A percentile compares a stretch with the other conserved stretches of the same genome.
phyloP scores from a whole-genome alignment of 2,888 invertebrate genomes.

The Ptilodon capucinus region DNA sequence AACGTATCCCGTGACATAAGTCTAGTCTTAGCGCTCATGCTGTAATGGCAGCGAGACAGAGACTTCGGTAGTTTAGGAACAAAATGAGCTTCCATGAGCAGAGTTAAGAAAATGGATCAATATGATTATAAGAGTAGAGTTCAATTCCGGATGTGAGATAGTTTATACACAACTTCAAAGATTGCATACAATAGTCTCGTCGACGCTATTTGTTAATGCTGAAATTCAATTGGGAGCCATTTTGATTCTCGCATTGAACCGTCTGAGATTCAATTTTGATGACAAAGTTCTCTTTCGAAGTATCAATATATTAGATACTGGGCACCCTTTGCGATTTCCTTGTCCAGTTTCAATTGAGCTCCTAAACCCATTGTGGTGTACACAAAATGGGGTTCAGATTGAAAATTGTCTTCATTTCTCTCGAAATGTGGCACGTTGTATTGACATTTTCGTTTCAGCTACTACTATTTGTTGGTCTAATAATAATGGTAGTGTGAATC shows the following conservation, averaged over 20 bases:
- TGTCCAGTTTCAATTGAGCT: constrained; percentile 14
- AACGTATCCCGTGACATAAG: too few species aligned
- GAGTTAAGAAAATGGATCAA: too few species aligned
- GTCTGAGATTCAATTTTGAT: constrained; percentile 37
- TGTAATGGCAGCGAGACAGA: too few species aligned
- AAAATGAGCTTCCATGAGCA: too few species aligned
- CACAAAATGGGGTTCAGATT: constrained; percentile 2
- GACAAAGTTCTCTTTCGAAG: constrained; percentile 40
- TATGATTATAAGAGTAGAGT: too few species aligned
- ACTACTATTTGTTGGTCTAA: background rate
- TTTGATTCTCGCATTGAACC: constrained; percentile 43
- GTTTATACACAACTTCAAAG: background rate
- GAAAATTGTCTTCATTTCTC: constrained; percentile 16
- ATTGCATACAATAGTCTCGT: background rate
- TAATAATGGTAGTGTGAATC: too few species aligned
- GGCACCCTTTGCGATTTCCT: constrained; percentile 27
- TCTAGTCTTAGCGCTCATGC: too few species aligned
- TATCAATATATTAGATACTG: constrained; percentile 35
- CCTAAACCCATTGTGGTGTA: background rate
- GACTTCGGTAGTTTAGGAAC: too few species aligned
- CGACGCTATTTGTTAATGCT: constrained; percentile 25
- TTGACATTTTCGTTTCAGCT: constrained; percentile 21
- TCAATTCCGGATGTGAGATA: background rate
- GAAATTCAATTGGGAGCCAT: constrained; percentile 45
- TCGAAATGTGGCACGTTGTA: constrained; percentile 21